Base-by-base conservation (phyloP, 2,113 vertebrate genomes). In the Platichthys stellatus region DNA sequence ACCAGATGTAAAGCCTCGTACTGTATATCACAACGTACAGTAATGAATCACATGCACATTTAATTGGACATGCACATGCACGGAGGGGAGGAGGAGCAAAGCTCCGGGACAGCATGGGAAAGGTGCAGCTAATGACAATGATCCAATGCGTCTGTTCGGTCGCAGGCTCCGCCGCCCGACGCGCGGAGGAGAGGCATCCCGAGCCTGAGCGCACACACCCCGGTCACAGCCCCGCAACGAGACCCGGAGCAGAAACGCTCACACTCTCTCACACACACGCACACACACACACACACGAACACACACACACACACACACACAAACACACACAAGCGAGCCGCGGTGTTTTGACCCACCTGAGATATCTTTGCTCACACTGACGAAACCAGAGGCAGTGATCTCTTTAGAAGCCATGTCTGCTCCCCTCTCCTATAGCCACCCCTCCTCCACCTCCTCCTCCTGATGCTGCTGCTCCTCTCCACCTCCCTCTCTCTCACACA, bases 361-460 rank as follows among this genome's bases (percentile, higher is more conserved):
- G 56, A 94, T 92, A 38, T 94, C 93, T 83, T 91, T 93, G 91
- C 62, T 91, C 68, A 93, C 86, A 80, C 87, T 89, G 62, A 90
- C 74, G 86, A 94, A 94, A 85, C 89, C 86, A 80, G 85, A 84
- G 84, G 88, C 86, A 38, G 90, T 78, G 80, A 92, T 89, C 85
- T 94, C 93, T 82, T 91, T 94, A 76, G 93, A 91, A 93, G 94
- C 94, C 94, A 95, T 95, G 86, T 92, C 93, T 89, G 86, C 71
- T 87, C 71, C 87, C 69, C 77, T 85, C 24, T 86, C 76, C 81
- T 78, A 38, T 70, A 51, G 59, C 82, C 82, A 63, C 76, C 82
- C 84, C 75, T 62, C 84, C 72, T 80, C 72, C 54, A 77, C 83
- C 35, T 56, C 64, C 69, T 70, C 54, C 51, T 38, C 54, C 54